These are phyloP conservation scores for Muscicapa adusta DNA, from an alignment of 2,113 vertebrate species.

Conservation along the genomic window DNA sequence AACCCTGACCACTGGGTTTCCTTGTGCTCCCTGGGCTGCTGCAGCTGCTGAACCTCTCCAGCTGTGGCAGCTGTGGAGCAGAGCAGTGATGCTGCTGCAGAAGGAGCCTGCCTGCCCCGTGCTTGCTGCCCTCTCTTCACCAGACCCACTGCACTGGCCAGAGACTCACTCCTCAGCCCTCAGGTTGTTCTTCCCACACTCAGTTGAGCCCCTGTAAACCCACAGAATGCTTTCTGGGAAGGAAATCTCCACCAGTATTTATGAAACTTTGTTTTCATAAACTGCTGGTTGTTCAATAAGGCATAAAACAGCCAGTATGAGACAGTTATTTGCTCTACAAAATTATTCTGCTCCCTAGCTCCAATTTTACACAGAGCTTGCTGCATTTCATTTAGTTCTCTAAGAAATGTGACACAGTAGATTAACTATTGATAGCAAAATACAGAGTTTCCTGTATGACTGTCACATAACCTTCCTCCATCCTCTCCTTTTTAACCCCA, in stretches of 20 bases:
- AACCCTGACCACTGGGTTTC: rapidly evolving
- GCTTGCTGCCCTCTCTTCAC: not conserved
- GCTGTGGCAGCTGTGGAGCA: rapidly evolving
- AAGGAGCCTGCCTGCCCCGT: not conserved
- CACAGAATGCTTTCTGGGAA: not conserved
- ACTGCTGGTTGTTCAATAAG: conserved; percentile 68
- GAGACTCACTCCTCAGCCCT: not conserved
- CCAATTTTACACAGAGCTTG: conserved; percentile 51
- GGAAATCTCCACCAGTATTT: not conserved
- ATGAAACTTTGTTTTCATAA: conserved; percentile 70
- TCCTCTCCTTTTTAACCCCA: not conserved
- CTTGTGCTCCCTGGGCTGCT: not conserved
- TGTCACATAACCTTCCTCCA: not conserved
- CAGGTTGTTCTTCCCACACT: rapidly evolving
- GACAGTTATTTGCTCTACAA: conserved; percentile 70
- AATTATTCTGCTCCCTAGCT: conserved; percentile 56
- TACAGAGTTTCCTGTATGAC: not conserved
- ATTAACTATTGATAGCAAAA: conserved; percentile 62
- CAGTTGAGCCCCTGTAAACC: not conserved
- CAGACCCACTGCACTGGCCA: not conserved
- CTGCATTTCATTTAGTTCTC: conserved; percentile 59
- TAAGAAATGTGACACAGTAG: conserved; percentile 63
- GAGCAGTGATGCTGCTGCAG: not conserved
- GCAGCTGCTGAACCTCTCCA: not conserved
- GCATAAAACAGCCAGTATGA: conserved; percentile 65